Base-by-base conservation (phyloP, 2,113 vertebrate species). In the Limnothrissa miodon region DNA sequence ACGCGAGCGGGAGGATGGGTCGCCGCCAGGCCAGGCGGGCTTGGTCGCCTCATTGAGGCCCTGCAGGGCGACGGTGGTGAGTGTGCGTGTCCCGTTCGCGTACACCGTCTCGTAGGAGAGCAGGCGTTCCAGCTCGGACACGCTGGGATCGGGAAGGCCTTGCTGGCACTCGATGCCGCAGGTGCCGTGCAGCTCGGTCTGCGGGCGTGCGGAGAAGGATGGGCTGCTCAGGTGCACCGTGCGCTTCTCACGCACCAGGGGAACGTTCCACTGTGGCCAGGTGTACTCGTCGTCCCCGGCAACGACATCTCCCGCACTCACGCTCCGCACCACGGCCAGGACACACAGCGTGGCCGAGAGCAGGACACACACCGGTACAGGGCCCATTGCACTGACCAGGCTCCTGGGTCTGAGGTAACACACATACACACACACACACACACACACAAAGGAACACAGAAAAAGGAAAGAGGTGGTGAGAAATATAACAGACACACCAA, bases 141-240 rank as follows among this genome's bases (percentile, higher is more conserved):
- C 87, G 48, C 93, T 96, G 39, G 96, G 95, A 9, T 87, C 81
- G 0, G 97, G 96, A 13, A 97, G 86, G 23, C 82, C 92, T 23
- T 91, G 94, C 91, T 97, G 97, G 86, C 97, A 99, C 86, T 97
- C 96, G 3, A 99, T 98, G 81, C 97, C 98, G 84, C 98, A 99
- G 19, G 90, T 94, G 0, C 93, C 92, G 1, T 89, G 93, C 74
- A 94, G 86, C 90, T 95, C 92, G 2, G 83, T 42, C 80, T 91
- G 91, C 23, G 93, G 59, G 29, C 93, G 92, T 21, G 96, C 97
- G 81, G 95, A 93, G 87, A 97, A 99, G 45, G 87, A 88, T 79
- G 98, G 96, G 88, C 87, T 95, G 51, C 91, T 92, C 39, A 99
- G 96, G 51, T 85, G 91, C 59, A 97, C 93, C 25, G 97, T 98